Conservation (phyloP, 1,140 invertebrate species). For the Druon quercuslanigerum region DNA sequence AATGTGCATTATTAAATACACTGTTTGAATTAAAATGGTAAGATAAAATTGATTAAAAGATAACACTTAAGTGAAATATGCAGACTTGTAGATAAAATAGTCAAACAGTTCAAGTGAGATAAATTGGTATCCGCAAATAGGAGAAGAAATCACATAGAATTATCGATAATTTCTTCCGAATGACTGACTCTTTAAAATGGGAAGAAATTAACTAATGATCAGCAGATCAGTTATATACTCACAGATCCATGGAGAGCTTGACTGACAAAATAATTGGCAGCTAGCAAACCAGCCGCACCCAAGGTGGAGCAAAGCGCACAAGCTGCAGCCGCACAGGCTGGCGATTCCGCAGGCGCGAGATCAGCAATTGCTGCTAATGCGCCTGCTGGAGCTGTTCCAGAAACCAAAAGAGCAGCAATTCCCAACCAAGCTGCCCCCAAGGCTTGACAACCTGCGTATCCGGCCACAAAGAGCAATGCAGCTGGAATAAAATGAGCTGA, state of each 20-base stretch:
- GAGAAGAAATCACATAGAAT: too few relatives aligned
- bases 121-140: too few relatives aligned
- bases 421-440: constrained; percentile 78
- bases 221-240: constrained; percentile 53
- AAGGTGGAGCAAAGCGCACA: constrained; percentile 78
- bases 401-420: constrained; percentile 77
- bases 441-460: constrained; percentile 79
- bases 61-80: too few relatives aligned
- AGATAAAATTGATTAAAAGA: too few relatives aligned
- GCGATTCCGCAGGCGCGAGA: constrained; percentile 76
- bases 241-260: constrained; percentile 79
- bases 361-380: constrained; percentile 78
- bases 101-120: too few relatives aligned
- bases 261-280: constrained; percentile 79
- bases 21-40: too few relatives aligned
- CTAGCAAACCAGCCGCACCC: constrained; percentile 77
- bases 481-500: constrained; percentile 79
- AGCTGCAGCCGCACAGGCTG: constrained; percentile 75
- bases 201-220: too few relatives aligned
- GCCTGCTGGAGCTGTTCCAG: constrained; percentile 78
- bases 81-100: too few relatives aligned
- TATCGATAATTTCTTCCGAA: too few relatives aligned
- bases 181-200: too few relatives aligned
- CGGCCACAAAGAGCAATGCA: constrained; percentile 78
- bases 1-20: too few relatives aligned